Base-by-base conservation (phyloP, 2,888 invertebrate species). In the Periphyllus acericola region DNA sequence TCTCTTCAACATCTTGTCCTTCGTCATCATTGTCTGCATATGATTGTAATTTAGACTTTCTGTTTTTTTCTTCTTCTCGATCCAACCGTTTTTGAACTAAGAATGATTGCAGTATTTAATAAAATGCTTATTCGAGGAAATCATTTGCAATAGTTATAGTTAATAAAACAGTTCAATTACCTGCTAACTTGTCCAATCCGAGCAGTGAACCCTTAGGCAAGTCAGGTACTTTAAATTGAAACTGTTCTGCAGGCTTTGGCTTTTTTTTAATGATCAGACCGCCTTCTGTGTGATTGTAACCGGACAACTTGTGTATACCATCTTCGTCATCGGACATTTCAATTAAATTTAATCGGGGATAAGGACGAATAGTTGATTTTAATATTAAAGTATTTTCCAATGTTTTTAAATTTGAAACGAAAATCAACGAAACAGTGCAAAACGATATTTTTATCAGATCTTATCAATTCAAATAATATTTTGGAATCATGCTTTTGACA, bases 161-260 rank as follows among this genome's bases (percentile, higher is more conserved):
- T 25, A 29, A 68, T 60, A 4, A 21, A 78, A 46, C 3, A 82
- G 4, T 72, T 25, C 21, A 78, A 89, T 89, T 90, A 91, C 92
- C 96, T 32, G 97, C 97, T 89, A 98, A 92, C 91, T 95, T 96
- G 91, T 98, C 97, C 82, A 98, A 92, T 0, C 98, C 98, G 11
- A 97, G 92, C 17, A 96, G 92, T 0, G 97, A 97, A 71, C 94
- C 93, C 89, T 90, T 90, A 0, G 90, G 90, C 66, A 87, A 40
- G 90, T 93, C 94, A 0, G 95, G 96, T 83, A 95, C 94, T 92
- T 96, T 96, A 90, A 96, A 96, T 78, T 90, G 89, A 86, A 90
- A 90, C 80, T 89, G 90, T 40, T 90, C 90, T 40, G 89, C 89
- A 29, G 90, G 90, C n/a, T 92, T 92, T 3, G 93, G 92, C 91